These are phyloP conservation scores for Rostratula benghalensis DNA, from an alignment of 2,113 vertebrate species.

Conservation along the genomic window DNA sequence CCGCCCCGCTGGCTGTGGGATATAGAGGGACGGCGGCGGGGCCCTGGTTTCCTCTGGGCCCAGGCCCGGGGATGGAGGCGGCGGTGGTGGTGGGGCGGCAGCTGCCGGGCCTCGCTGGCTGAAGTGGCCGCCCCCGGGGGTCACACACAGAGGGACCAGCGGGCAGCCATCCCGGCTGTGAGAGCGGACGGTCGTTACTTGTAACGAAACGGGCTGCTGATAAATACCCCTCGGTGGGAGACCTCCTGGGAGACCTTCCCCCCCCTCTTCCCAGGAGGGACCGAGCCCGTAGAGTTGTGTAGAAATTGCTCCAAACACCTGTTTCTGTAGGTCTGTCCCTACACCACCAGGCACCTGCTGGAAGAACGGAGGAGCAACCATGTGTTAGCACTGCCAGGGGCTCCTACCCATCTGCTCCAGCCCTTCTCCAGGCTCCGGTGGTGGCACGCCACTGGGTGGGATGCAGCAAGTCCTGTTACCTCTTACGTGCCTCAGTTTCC, in stretches of 20 bases:
- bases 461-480: neutral
- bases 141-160: neutral
- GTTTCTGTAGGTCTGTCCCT: neutral
- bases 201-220: too few species aligned
- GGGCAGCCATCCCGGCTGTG: neutral
- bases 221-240: neutral
- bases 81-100: rapidly evolving
- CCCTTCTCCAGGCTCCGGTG: neutral
- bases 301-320: neutral
- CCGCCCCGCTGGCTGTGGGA: neutral
- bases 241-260: too few species aligned
- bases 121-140: rapidly evolving
- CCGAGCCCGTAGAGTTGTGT: rapidly evolving
- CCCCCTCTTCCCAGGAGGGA: neutral
- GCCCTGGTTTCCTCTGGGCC: neutral
- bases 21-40: neutral
- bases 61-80: neutral
- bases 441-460: neutral
- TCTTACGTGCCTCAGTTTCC: neutral
- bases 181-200: rapidly evolving
- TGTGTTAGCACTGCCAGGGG: rapidly evolving
- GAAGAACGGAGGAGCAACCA: rapidly evolving
- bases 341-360: neutral
- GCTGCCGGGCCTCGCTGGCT: rapidly evolving
- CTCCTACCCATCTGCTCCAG: neutral